These are phyloP conservation scores for Aphodius sticticus DNA, from an alignment of 2,888 invertebrate genomes.

Conservation along the genomic window DNA sequence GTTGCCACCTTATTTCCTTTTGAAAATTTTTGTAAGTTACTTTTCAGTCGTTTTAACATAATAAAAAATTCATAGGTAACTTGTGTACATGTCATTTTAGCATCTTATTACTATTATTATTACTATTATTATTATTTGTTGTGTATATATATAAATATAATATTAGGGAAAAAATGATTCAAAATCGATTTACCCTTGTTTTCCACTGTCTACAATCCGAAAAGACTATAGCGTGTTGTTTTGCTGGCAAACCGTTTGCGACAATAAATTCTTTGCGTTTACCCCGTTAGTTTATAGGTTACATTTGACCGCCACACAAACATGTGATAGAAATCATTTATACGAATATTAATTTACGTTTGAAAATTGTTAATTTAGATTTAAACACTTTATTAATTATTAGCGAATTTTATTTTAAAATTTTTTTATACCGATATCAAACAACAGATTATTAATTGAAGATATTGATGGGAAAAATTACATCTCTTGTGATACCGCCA, in stretches of 20 bases:
- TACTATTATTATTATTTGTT: background rate
- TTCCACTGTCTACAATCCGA: background rate
- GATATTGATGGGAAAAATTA: too few species aligned
- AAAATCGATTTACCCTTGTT: background rate
- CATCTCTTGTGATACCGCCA: too few species aligned
- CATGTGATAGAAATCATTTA: constrained; percentile 41
- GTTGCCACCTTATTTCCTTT: background rate
- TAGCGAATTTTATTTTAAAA: too few species aligned
- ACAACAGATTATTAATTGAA: too few species aligned
- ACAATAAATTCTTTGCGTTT: background rate
- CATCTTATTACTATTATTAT: background rate
- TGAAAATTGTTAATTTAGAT: too few species aligned
- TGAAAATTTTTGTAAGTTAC: background rate
- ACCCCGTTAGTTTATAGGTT: background rate
- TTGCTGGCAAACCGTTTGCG: background rate
- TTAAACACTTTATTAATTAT: too few species aligned
- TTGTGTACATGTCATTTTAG: background rate
- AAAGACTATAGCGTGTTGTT: background rate
- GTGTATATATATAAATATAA: constrained; percentile 4
- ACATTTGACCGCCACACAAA: constrained; percentile 40
- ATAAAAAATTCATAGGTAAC: background rate
- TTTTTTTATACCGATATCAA: too few species aligned
- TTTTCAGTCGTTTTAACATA: background rate
- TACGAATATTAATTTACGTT: too few species aligned
- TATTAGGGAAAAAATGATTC: background rate